Evolutionary conservation across 2,888 invertebrate genomes (phyloP), one percentile per base, ranked within the genome.

Genomic region (Beris morrisii): DNA sequence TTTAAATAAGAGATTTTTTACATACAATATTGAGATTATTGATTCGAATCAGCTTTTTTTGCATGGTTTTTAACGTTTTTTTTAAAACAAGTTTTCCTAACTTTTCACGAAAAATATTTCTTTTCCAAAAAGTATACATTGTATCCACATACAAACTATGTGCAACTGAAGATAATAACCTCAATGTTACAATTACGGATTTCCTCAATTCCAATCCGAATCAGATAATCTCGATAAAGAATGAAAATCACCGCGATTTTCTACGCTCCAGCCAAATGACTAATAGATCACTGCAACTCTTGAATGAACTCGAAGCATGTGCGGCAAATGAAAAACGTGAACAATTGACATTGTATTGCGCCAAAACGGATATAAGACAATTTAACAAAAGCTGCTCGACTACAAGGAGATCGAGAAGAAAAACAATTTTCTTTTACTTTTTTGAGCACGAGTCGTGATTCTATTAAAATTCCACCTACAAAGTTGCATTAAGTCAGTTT

Each of bases 381-480:
- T 22, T 22, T 22, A 22, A 22, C 38, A 65, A 46, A 30, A 55
- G 52, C 38, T 7, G 9, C 38, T 38, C 38, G 38, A 38, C 7
- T 38, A 7, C 38, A 9, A 38, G 38, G 7, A 38, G 9, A 38
- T 38, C 9, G 38, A 38, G 9, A 38, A 38, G 38, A 38, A 38
- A 38, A 38, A 38, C 38, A 9, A 38, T 38, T 38, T 38, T 38
- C 38, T 38, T 38, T 38, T 9, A n/a, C 48, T 57, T 57, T 52
- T 31, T 15, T 12, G 5, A 12, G 22, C 50, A 57, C 55, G 45
- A 64, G 12, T 65, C 65, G 65, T 65, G 65, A 65, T 46, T 65
- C 50, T 44, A 65, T 65, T 65, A 56, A 65, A 65, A 65, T 65
- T 65, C 65, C 65, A 56, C 56, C 65, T 56, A 65, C 65, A 65